Percentiles rank a stretch among this genome's conserved stretches.
phyloP scores from a whole-genome alignment of 2,888 invertebrate species.

The Trichogramma evanescens region DNA sequence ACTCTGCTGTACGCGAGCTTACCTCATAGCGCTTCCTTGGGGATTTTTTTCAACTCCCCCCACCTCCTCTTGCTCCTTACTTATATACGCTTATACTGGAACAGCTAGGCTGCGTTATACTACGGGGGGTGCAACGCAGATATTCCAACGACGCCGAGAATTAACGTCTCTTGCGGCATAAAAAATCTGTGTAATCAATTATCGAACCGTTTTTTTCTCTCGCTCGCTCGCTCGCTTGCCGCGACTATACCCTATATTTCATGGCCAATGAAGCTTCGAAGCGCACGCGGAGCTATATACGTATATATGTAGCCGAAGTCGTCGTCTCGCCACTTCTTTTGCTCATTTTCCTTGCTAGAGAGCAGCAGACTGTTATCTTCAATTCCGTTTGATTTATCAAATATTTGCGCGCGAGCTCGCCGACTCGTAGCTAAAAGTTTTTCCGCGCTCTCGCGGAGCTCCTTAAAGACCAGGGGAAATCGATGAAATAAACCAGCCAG shows the following conservation, averaged over 20 bases:
- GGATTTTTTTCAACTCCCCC: conserved; percentile 32
- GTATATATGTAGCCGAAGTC: conserved; percentile 23
- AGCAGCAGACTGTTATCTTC: conserved; percentile 16
- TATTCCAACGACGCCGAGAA: conserved; percentile 37
- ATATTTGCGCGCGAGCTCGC: conserved; percentile 29
- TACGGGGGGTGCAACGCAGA: conserved; percentile 24
- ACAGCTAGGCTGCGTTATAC: conserved; percentile 36
- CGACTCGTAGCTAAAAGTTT: not conserved
- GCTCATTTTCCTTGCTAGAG: conserved; percentile 4
- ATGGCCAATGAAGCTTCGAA: conserved; percentile 41
- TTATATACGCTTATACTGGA: conserved; percentile 2
- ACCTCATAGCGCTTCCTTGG: conserved; percentile 24
- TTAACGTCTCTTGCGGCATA: conserved; percentile 45
- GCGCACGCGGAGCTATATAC: conserved; percentile 30
- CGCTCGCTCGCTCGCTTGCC: no score
- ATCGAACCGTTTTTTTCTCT: conserved; percentile 40
- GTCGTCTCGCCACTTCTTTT: conserved; percentile 6
- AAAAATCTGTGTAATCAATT: conserved; percentile 47
- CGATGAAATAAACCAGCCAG: not conserved
- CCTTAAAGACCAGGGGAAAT: not conserved
- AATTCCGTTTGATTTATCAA: conserved; percentile 32
- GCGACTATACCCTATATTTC: conserved; percentile 39
- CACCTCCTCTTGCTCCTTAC: conserved; percentile 14
- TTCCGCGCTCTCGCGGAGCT: no score
- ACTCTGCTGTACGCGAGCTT: not conserved